Evolutionary conservation across 1,140 invertebrate genomes (phyloP).

Genomic region (Drosophila persimilis): DNA sequence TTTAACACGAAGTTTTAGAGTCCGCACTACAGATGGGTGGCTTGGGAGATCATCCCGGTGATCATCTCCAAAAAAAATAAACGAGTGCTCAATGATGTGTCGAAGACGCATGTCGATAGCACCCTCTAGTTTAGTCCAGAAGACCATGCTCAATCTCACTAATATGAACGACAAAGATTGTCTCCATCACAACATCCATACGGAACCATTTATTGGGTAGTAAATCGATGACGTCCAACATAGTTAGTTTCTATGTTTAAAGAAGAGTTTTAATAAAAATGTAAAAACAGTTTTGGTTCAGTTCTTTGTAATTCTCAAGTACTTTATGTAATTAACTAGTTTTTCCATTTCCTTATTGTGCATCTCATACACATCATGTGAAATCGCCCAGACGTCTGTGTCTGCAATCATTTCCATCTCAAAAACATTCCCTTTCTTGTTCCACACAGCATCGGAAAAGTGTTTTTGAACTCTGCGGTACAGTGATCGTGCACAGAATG

Average conservation of each 20-base stretch:
- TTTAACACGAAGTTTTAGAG: no score
- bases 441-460: conserved; percentile 35
- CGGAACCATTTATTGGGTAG: no score
- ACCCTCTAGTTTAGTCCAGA: no score
- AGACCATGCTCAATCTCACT: no score
- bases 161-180: no score
- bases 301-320: conserved; percentile 16
- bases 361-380: background rate
- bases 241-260: background rate
- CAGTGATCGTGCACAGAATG: conserved; percentile 21
- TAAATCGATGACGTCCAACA: no score
- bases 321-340: conserved; percentile 39
- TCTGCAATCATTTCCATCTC: conserved; percentile 7
- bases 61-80: no score
- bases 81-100: no score
- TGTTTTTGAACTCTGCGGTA: conserved; percentile 17
- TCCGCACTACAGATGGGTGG: no score
- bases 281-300: background rate
- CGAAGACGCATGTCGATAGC: no score
- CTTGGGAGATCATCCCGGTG: no score
- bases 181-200: no score
- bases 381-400: conserved; percentile 8
- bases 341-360: conserved; percentile 2
- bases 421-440: conserved; percentile 46
- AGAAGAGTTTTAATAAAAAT: conserved; percentile 18